A percentile compares a stretch with the other conserved stretches of the same genome.
These are phyloP conservation scores for Rhadinocentrus ornatus DNA, from an alignment of 2,797 vertebrate species.

Conservation along the genomic window DNA sequence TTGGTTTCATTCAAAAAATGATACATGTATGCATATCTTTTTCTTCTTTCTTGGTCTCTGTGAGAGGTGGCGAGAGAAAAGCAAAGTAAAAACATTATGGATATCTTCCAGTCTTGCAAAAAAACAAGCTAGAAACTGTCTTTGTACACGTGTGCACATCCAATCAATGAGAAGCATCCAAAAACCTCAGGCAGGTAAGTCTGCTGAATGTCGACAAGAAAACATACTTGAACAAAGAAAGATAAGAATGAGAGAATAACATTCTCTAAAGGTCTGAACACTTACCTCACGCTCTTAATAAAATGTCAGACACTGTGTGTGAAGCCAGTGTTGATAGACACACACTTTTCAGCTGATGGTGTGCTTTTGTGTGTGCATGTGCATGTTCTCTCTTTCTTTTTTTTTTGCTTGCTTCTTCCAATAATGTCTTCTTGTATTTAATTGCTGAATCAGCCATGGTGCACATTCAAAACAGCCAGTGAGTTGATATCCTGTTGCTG, in stretches of 20 bases:
- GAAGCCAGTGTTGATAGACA: conserved; percentile 61
- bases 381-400: conserved; percentile 15
- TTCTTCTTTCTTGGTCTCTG: conserved; percentile 11
- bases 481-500: neutral
- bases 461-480: too few species aligned
- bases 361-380: conserved; percentile 14
- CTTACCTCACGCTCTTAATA: conserved; percentile 62
- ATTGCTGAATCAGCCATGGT: too few species aligned
- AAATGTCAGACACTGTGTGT: conserved; percentile 72
- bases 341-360: conserved; percentile 39
- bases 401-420: conserved; percentile 16
- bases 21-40: conserved; percentile 22
- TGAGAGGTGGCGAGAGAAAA: conserved; percentile 18
- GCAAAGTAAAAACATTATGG: neutral
- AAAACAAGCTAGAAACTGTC: neutral
- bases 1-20: conserved; percentile 16
- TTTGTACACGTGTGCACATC: neutral
- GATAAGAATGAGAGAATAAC: conserved; percentile 63
- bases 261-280: conserved; percentile 76
- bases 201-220: conserved; percentile 16
- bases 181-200: conserved; percentile 34
- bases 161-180: conserved; percentile 7
- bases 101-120: conserved; percentile 11
- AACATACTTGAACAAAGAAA: conserved; percentile 55
- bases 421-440: too few species aligned